Conservation (phyloP, 2,113 vertebrate genomes). For the Lanius ludovicianus region DNA sequence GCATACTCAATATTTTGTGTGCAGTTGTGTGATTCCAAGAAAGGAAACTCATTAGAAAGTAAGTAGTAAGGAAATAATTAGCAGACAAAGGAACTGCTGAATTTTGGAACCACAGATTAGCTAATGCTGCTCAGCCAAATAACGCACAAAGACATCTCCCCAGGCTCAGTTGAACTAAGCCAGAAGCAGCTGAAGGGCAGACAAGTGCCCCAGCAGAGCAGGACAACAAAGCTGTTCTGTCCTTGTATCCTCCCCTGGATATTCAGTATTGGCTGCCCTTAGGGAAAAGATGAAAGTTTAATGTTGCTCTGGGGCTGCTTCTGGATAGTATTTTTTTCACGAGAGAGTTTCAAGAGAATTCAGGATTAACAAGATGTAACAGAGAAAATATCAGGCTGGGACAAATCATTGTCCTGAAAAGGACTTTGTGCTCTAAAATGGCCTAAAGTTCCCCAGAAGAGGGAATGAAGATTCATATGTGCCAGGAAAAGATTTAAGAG, state of each 20-base stretch:
- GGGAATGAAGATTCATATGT: background rate
- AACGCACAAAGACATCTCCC: background rate
- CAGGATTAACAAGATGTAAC: background rate
- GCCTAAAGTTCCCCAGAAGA: background rate
- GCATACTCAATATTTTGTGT: background rate
- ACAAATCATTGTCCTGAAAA: background rate
- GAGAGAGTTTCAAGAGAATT: background rate
- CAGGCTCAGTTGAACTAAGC: background rate
- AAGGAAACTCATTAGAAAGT: background rate
- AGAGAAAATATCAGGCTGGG: background rate
- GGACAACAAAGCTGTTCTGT: background rate
- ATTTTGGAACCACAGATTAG: background rate
- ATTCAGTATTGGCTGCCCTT: background rate
- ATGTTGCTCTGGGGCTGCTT: background rate
- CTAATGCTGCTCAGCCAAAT: background rate
- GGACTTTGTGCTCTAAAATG: background rate
- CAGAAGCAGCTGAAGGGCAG: background rate
- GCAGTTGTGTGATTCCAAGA: background rate
- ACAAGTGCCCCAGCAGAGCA: background rate
- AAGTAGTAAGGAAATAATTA: background rate
- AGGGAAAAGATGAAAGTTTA: background rate
- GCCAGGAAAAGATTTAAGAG: background rate
- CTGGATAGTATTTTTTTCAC: background rate
- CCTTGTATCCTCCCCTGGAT: background rate
- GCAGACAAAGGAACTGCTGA: background rate